Conservation (phyloP, 2,113 vertebrate species). For the Micronycteris hirsuta region DNA sequence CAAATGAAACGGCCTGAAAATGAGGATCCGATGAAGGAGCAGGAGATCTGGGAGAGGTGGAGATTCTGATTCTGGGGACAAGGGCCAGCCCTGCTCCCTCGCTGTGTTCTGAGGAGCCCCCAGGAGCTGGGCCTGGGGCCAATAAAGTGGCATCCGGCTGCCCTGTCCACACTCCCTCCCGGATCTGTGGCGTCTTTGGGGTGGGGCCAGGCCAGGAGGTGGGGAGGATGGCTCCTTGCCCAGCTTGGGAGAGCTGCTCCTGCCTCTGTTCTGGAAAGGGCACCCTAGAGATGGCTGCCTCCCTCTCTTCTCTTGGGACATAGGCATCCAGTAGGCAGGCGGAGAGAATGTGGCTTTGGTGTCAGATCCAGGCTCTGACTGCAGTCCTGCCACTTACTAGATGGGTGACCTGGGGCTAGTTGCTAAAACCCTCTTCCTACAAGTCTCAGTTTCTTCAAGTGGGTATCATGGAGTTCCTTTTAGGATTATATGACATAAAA, state of each 20-base stretch:
- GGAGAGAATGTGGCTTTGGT: background rate
- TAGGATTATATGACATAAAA: background rate
- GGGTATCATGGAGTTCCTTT: background rate
- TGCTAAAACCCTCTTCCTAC: background rate
- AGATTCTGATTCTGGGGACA: background rate
- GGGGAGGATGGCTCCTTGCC: background rate
- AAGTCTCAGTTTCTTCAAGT: background rate
- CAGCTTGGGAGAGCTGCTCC: background rate
- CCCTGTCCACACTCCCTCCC: background rate
- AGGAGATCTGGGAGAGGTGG: background rate
- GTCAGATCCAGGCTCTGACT: background rate
- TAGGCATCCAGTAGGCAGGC: background rate
- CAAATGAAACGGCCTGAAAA: background rate
- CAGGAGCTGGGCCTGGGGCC: constrained; percentile 26
- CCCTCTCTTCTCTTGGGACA: background rate
- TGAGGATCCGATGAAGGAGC: background rate
- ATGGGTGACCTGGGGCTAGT: background rate
- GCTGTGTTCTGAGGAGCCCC: background rate
- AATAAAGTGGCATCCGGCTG: background rate
- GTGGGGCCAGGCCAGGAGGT: background rate
- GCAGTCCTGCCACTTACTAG: background rate
- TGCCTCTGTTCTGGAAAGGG: constrained; percentile 21
- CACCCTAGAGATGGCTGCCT: background rate
- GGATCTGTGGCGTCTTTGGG: constrained; percentile 36
- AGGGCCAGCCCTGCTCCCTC: background rate